These are phyloP conservation scores for Anniella stebbinsi DNA, from an alignment of 2,797 vertebrate genomes.

Conservation along the genomic window DNA sequence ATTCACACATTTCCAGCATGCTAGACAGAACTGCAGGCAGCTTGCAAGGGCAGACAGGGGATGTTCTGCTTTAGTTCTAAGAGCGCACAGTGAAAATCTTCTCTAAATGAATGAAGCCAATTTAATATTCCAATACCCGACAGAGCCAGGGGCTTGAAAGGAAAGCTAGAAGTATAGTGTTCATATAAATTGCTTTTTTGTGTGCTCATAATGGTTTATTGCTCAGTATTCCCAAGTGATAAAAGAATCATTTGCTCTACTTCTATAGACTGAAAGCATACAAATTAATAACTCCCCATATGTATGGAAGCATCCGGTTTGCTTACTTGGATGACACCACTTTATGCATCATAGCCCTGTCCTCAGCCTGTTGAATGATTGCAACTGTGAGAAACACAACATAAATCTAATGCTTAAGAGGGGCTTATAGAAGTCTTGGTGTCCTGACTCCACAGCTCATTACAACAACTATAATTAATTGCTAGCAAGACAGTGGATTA, in stretches of 20 bases:
- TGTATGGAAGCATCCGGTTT: constrained; percentile 48
- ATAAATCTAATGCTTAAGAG: constrained; percentile 58
- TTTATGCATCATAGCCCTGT: constrained; percentile 50
- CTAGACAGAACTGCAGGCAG: background rate
- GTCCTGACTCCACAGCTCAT: constrained; percentile 54
- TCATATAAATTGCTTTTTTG: constrained; percentile 67
- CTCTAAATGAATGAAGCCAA: constrained; percentile 58
- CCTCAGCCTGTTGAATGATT: constrained; percentile 41
- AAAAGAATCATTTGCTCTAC: constrained; percentile 67
- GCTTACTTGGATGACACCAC: constrained; percentile 51
- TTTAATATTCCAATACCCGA: constrained; percentile 54
- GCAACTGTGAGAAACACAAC: constrained; percentile 39
- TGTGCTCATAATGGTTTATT: constrained; percentile 52
- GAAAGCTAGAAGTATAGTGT: constrained; percentile 57
- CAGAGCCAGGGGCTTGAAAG: constrained; percentile 56
- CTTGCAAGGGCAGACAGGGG: constrained; percentile 24
- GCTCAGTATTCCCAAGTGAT: constrained; percentile 60
- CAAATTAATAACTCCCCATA: constrained; percentile 67
- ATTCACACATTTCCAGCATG: constrained; percentile 26
- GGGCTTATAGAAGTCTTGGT: constrained; percentile 60
- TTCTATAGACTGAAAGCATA: constrained; percentile 53
- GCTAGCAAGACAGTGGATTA: constrained; percentile 35
- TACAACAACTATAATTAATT: constrained; percentile 62
- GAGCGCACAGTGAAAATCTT: constrained; percentile 45
- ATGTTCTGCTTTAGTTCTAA: background rate